phyloP scores from a whole-genome alignment of 2,888 invertebrate genomes.

The Lydus trimaculatus region DNA sequence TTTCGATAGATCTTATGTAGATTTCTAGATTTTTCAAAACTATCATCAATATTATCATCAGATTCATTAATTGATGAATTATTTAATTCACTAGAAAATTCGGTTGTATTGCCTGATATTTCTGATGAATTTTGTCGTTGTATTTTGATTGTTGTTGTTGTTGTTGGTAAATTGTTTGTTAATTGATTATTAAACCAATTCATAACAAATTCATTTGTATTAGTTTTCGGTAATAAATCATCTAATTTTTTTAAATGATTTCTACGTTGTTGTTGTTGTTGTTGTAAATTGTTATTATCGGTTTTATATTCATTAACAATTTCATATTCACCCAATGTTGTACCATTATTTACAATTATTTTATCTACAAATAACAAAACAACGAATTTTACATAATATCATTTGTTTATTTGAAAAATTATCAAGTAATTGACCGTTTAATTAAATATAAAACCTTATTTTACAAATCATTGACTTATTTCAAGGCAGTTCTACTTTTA shows the following conservation, averaged over 20 bases:
- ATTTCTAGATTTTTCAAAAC: slow-evolving; percentile 17
- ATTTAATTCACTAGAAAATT: slow-evolving; percentile 30
- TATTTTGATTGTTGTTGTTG: not conserved
- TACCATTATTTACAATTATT: slow-evolving; percentile 68
- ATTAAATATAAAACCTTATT: not conserved
- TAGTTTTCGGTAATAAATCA: slow-evolving; percentile 48
- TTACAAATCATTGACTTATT: not conserved
- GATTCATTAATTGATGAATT: slow-evolving; percentile 45
- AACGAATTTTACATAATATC: slow-evolving; percentile 23
- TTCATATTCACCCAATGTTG: slow-evolving; percentile 68
- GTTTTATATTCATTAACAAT: slow-evolving; percentile 51
- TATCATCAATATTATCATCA: slow-evolving; percentile 37
- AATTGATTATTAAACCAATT: slow-evolving; percentile 52
- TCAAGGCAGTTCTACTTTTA: not conserved
- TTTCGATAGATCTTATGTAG: slow-evolving; percentile 46
- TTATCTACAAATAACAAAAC: slow-evolving; percentile 65
- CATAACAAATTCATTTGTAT: slow-evolving; percentile 52
- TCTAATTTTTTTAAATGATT: slow-evolving; percentile 22
- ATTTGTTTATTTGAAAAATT: slow-evolving; percentile 13
- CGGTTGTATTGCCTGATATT: slow-evolving; percentile 19
- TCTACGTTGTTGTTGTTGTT: no score
- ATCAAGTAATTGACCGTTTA: slow-evolving; percentile 2
- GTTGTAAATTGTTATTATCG: slow-evolving; percentile 35
- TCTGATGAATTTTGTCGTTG: not conserved
- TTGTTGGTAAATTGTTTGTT: not conserved